phyloP scores from a whole-genome alignment of 2,888 invertebrate genomes.

The Brachyptera putata region DNA sequence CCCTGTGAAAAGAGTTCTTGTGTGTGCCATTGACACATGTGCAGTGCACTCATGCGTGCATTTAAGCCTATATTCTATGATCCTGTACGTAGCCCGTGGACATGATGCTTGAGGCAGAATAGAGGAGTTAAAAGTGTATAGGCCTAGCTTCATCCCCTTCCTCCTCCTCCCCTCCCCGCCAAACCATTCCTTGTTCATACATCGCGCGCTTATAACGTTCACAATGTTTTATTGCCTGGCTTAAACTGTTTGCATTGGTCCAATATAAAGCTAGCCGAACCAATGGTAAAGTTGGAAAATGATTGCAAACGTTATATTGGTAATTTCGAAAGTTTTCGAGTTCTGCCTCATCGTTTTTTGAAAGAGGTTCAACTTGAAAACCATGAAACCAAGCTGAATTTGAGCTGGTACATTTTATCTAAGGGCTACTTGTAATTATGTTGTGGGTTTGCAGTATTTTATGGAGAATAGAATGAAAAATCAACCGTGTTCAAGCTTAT shows the following conservation, averaged over 20 bases:
- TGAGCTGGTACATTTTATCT: no score
- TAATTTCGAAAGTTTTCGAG: background rate
- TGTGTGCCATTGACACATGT: background rate
- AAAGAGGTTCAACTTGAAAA: no score
- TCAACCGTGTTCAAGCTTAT: no score
- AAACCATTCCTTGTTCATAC: no score
- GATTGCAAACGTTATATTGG: background rate
- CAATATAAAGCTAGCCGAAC: background rate
- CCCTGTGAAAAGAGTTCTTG: background rate
- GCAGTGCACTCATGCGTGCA: background rate
- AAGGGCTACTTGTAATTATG: no score
- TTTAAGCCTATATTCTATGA: background rate
- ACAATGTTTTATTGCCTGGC: background rate
- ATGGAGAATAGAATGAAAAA: no score
- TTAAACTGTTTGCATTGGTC: slow-evolving; percentile 1
- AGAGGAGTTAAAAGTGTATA: slow-evolving; percentile 1
- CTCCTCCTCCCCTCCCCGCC: no score
- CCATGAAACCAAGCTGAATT: no score
- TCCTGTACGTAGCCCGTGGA: background rate
- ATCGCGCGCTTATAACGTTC: no score
- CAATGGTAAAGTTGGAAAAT: background rate
- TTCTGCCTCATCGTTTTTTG: no score
- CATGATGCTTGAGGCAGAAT: background rate
- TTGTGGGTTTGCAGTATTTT: no score
- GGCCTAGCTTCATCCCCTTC: background rate